Evolutionary conservation across 2,113 vertebrate genomes (phyloP), one percentile per base, ranked within the genome.

Genomic region (Dicrurus megarhynchus): DNA sequence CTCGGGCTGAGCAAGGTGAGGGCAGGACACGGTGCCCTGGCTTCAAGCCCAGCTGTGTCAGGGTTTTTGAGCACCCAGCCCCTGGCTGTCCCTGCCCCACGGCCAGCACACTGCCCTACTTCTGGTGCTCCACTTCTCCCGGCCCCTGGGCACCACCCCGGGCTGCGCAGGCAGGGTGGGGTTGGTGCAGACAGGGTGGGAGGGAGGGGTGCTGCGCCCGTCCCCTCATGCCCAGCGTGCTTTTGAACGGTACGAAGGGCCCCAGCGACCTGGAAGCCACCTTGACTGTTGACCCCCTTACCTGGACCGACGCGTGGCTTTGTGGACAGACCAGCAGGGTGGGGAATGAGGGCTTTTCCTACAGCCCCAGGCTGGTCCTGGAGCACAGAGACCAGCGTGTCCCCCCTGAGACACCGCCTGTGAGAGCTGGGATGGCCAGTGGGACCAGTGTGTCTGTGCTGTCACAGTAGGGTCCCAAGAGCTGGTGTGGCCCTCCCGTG

Each of bases 121-220:
- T 69, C 37, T 60, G 59, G 1, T 56, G 68, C 37, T 57, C 32
- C 1, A 2, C 49, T 53, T 30, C 27, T 57, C 63, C 20, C 0
- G 3, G 61, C 22, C 67, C 52, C 28, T 35, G 3, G 0, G 30
- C 7, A 6, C 41, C 0, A 0, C 17, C 80, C 73, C 4, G 49
- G 65, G 73, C 53, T 47, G 39, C 0, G 0, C 59, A 73, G 44
- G 9, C 18, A 23, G 52, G 56, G 33, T n/a, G 30, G 52, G 42
- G 42, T 26, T 17, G 65, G 44, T 2, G 21, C 10, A 6, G 78
- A 5, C 2, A 11, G 77, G 23, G 16, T 0, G 2, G 44, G 35
- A 9, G 3, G 50, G 7, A 21, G 41, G 27, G 5, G 9, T 22
- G 27, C 3, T n/a, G 75, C 9, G 6, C 47, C 60, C 74, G n/a